Conservation (phyloP, 2,797 vertebrate species). For the Phaenicophaeus curvirostris region DNA sequence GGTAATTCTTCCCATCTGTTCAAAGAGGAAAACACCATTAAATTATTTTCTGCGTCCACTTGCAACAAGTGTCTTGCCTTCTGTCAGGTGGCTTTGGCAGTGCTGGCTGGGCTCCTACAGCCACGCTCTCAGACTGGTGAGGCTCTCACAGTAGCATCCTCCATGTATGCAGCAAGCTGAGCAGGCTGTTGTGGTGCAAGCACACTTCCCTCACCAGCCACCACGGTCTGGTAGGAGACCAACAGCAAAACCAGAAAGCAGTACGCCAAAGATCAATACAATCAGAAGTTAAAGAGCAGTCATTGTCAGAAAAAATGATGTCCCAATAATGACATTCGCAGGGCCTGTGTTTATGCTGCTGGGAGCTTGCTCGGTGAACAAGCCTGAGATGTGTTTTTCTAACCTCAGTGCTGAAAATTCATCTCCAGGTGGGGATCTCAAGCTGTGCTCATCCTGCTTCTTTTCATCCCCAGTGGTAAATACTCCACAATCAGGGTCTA, state of each 20-base stretch:
- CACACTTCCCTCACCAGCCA: not conserved
- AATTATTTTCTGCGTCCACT: not conserved
- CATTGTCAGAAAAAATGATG: slow-evolving; percentile 5
- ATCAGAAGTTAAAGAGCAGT: slow-evolving; percentile 38
- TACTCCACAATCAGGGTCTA: not conserved
- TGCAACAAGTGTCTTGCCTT: not conserved
- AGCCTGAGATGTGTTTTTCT: slow-evolving; percentile 12
- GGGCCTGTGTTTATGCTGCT: slow-evolving; percentile 16
- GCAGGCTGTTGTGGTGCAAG: not conserved
- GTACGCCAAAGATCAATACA: not conserved
- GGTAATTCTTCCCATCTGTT: slow-evolving; percentile 75
- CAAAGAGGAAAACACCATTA: not conserved
- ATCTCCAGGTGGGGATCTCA: not conserved
- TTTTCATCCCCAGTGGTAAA: not conserved
- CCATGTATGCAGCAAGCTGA: fast-evolving
- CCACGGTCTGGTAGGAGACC: not conserved
- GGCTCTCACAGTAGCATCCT: fast-evolving
- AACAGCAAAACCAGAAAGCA: not conserved
- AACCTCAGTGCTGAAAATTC: not conserved
- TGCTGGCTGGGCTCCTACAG: not conserved
- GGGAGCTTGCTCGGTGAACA: slow-evolving; percentile 17
- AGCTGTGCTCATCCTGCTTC: not conserved
- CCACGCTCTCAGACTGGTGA: too few relatives aligned
- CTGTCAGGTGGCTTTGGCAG: not conserved
- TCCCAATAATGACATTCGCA: not conserved